These are phyloP conservation scores for Clinocottus analis DNA, from an alignment of 2,113 vertebrate species.

Conservation along the genomic window DNA sequence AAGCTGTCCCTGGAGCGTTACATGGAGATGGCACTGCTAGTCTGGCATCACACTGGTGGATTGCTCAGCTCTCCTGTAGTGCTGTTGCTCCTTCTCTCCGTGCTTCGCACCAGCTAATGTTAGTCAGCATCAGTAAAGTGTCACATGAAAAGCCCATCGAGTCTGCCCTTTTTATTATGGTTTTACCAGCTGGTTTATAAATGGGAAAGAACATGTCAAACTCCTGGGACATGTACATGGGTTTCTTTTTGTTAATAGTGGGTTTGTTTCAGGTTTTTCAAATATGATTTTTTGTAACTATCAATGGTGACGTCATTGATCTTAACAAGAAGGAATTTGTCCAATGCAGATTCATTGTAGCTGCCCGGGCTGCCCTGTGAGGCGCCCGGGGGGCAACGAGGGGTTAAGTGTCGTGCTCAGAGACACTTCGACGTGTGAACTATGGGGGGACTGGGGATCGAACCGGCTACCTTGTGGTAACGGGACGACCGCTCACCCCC, in stretches of 20 bases:
- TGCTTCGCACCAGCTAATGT: slow-evolving; percentile 25
- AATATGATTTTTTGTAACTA: neutral
- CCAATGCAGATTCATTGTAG: neutral
- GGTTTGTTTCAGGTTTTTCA: too few relatives aligned
- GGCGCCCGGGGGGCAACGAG: too few relatives aligned
- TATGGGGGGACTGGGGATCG: too few relatives aligned
- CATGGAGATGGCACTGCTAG: slow-evolving; percentile 58
- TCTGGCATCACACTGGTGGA: slow-evolving; percentile 60
- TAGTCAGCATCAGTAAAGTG: slow-evolving; percentile 25
- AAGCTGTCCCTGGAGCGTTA: slow-evolving; percentile 76
- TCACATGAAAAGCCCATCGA: slow-evolving; percentile 1
- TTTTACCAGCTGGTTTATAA: slow-evolving; percentile 2
- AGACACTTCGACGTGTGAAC: too few relatives aligned
- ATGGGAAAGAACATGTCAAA: neutral
- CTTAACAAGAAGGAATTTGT: neutral
- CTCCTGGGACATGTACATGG: neutral
- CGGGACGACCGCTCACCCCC: too few relatives aligned
- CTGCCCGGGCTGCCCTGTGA: too few relatives aligned
- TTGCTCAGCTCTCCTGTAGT: slow-evolving; percentile 54
- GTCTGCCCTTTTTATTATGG: neutral
- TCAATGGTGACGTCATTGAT: neutral
- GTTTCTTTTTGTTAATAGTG: neutral
- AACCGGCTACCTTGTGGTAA: too few relatives aligned
- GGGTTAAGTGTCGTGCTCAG: too few relatives aligned
- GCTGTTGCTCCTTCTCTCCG: slow-evolving; percentile 27